Base-by-base conservation (phyloP, 2,113 vertebrate genomes). In the Serilophus lunatus region DNA sequence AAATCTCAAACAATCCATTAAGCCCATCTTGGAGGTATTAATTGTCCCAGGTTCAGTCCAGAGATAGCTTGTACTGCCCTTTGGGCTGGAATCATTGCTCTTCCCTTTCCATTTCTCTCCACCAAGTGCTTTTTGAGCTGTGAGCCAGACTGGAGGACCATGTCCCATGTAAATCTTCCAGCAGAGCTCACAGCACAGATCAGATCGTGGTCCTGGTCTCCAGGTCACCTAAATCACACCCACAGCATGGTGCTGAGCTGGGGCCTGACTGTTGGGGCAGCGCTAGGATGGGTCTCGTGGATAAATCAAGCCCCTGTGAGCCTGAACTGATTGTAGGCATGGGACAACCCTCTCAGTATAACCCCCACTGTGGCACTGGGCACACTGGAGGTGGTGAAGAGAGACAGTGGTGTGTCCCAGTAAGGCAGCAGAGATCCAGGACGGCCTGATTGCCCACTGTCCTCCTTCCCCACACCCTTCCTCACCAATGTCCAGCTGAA, bases 181-280 rank as follows among this genome's bases (percentile, higher is more conserved):
- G 36, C 44, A 44, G n/a, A 75, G 40, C 45, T 65, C 50, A 4
- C 31, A 59, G 59, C 33, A 2, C 0, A 0, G 57, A 13, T 23
- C 59, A 81, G 69, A 11, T 0, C 2, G 36, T 44, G 68, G 33
- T 25, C 49, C 16, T 5, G 4, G 31, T 18, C 28, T n/a, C 18
- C 69, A 54, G 35, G 14, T 63, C 4, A 0, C 28, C 35, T 63
- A 38, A 57, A 69, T 74, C 65, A 49, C 33, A 28, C 2, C 29
- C 6, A 1, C 23, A 25, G 3, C 1, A 1, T 33, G 9, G 10
- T 3, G 5, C 33, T 7, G 0, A 6, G 26, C 26, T 0, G 2
- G 53, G 36, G 14, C 10, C 13, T 1, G 4, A 40, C 28, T 5
- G 0, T 10, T 3, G 56, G 8, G n/a, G 20, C 49, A 79, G 50